Evolutionary conservation across 2,113 vertebrate genomes (phyloP).

Genomic region (Himantopus leucocephalus): DNA sequence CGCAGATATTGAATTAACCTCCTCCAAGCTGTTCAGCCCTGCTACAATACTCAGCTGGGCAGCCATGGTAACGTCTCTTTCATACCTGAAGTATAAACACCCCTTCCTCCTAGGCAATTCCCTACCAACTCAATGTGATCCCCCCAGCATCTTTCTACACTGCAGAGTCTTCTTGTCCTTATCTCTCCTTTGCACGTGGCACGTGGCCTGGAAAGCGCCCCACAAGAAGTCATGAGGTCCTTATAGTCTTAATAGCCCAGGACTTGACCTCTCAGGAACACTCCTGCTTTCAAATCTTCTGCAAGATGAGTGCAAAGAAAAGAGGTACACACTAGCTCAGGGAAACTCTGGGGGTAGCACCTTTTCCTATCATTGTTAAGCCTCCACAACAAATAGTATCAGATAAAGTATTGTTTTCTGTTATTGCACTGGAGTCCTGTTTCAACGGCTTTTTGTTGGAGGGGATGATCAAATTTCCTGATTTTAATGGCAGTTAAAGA

Average conservation of each 20-base stretch:
- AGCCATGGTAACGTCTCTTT: background rate
- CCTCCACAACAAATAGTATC: background rate
- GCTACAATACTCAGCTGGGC: background rate
- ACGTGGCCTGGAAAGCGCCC: background rate
- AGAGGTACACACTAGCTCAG: background rate
- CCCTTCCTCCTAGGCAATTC: background rate
- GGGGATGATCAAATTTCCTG: background rate
- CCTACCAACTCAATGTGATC: background rate
- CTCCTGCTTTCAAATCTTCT: background rate
- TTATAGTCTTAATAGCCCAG: background rate
- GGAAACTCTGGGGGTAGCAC: background rate
- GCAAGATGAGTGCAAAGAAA: background rate
- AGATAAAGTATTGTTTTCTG: background rate
- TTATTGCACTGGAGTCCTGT: background rate
- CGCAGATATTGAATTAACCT: background rate
- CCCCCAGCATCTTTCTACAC: background rate
- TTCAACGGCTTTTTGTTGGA: background rate
- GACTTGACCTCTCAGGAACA: background rate
- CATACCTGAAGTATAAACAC: background rate
- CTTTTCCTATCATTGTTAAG: background rate
- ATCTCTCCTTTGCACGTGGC: background rate
- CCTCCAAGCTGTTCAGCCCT: background rate
- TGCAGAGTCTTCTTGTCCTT: background rate
- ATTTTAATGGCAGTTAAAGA: constrained; percentile 5
- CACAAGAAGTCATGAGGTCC: background rate